Percentiles rank a stretch among this genome's conserved stretches.
Conservation (phyloP, 1,140 invertebrate species). For the Harpegnathos saltator region DNA sequence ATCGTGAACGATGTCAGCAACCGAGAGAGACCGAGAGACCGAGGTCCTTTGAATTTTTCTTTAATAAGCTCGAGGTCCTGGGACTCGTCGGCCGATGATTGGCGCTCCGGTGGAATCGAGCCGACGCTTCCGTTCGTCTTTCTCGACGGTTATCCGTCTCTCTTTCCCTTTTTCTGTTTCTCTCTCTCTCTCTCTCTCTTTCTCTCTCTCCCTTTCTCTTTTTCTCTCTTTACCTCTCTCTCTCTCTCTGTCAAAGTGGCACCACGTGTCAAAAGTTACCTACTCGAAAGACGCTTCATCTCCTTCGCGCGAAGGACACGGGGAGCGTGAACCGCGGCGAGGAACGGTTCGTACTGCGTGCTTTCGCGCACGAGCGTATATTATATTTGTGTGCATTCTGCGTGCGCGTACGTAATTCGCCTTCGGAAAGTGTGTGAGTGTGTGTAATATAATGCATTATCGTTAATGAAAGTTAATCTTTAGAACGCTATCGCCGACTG, state of each 20-base stretch:
- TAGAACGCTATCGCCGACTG: conserved; percentile 84
- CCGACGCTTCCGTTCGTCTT: no score
- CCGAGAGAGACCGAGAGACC: conserved; percentile 3
- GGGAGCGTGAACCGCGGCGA: not conserved
- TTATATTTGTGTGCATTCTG: conserved; percentile 66
- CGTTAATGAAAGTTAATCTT: conserved; percentile 81
- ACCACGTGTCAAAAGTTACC: no score
- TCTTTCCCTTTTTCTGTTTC: no score
- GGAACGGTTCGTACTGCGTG: conserved; percentile 71
- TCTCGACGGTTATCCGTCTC: no score
- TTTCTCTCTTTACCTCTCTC: no score
- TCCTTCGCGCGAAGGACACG: not conserved
- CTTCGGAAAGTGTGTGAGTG: conserved; percentile 77
- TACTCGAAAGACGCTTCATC: not conserved
- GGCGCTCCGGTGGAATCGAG: no score
- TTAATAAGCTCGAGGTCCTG: not conserved
- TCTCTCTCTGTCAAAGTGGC: no score
- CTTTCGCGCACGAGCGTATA: conserved; percentile 68
- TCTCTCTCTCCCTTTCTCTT: no score
- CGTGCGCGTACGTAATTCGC: conserved; percentile 70
- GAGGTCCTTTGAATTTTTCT: conserved; percentile 12
- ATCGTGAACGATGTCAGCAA: conserved; percentile 42
- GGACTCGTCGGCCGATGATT: no score
- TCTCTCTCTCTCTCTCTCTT: no score
- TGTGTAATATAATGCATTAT: conserved; percentile 83